Conservation (phyloP, 64 coral and sea anemone species). For the Platygyra sinensis region DNA sequence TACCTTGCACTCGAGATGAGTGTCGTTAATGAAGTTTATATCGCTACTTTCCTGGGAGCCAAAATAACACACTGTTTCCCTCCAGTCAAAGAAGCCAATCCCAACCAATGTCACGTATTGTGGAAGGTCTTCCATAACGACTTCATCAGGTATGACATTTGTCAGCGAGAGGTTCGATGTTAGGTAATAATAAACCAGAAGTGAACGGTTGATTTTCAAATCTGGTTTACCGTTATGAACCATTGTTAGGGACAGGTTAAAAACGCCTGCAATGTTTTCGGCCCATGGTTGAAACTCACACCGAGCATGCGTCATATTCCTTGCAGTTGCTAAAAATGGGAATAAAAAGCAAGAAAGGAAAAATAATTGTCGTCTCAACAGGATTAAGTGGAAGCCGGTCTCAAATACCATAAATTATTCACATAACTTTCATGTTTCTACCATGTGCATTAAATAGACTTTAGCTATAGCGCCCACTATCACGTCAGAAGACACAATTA, state of each 20-base stretch:
- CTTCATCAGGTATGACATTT: background rate
- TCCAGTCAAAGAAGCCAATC: slow-evolving; percentile 39
- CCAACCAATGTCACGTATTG: background rate
- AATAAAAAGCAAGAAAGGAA: background rate
- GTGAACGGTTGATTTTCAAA: background rate
- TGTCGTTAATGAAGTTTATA: background rate
- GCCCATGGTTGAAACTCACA: slow-evolving; percentile 1
- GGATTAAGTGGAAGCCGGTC: too few species aligned
- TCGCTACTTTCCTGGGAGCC: background rate
- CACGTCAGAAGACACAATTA: too few species aligned
- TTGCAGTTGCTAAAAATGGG: background rate
- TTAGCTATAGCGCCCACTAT: too few species aligned
- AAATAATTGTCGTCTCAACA: background rate
- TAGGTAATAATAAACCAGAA: slow-evolving; percentile 11
- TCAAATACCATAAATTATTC: background rate
- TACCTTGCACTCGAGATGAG: slow-evolving; percentile 14
- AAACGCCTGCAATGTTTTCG: background rate
- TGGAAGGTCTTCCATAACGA: background rate
- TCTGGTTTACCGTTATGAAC: background rate
- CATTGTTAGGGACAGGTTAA: slow-evolving; percentile 14
- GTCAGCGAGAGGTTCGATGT: background rate
- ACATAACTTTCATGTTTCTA: too few species aligned
- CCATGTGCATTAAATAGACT: too few species aligned
- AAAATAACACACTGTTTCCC: slow-evolving; percentile 25
- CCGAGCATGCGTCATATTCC: slow-evolving; percentile 17